Evolutionary conservation across 2,797 vertebrate genomes (phyloP), one percentile per base, ranked within the genome.

Genomic region (Kryptolebias ocellatus): DNA sequence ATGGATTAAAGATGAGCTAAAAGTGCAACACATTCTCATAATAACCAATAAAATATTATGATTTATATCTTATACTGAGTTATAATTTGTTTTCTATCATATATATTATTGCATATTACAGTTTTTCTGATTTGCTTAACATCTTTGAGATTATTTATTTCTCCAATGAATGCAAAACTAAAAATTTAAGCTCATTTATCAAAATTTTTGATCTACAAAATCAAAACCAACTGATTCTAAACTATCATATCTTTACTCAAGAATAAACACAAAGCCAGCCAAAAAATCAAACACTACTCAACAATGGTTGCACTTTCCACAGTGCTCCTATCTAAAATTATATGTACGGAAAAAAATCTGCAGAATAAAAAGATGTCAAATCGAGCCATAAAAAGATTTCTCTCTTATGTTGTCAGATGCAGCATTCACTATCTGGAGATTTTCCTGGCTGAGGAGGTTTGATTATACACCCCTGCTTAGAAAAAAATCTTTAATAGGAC

Each of bases 361-460:
- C 18, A 57, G 55, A 18, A 28, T 11, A 39, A 39, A 37, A 39
- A 39, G 2, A 27, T 28, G 42, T 58, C 56, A 45, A 58, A 58
- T 58, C 39, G 39, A 31, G 56, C 20, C 39, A 27, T 45, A 24
- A 57, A 57, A 37, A 57, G 55, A 58, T 45, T 28, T 16, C 27
- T 60, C 56, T 10, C 6, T 37, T 27, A 58, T 45, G 20, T 58
- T 45, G 44, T 58, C 39, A 58, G 24, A 45, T 8, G 39, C 56
- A 28, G 20, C 39, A 58, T 58, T 58, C 56, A 58, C 11, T 58
- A 20, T 45, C 56, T 58, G 39, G 39, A 58, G 24, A 45, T 58
- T 58, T 58, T 39, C 39, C 37, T 29, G 39, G 7, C 39, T 45
- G 45, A 58, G 45, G 28, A 24, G 56, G 20, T 45, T 58, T 17